Conservation (phyloP, 2,888 invertebrate genomes). For the Ophion ventricosus region DNA sequence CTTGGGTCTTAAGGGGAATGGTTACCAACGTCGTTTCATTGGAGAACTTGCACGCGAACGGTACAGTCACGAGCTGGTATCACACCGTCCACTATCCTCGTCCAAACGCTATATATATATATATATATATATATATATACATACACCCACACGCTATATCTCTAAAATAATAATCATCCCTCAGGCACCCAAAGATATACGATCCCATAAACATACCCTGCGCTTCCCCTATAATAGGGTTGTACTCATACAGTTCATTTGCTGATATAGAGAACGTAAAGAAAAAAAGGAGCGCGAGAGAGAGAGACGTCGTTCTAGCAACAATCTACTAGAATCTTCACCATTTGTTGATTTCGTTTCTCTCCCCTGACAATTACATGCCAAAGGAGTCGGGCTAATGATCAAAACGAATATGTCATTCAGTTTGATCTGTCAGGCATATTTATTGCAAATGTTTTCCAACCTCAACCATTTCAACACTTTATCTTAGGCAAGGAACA, state of each 20-base stretch:
- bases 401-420: not conserved
- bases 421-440: too few relatives aligned
- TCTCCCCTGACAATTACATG: not conserved
- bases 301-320: conserved; percentile 37
- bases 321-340: conserved; percentile 50
- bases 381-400: conserved; percentile 10
- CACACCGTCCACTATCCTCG: conserved; percentile 45
- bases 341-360: conserved; percentile 21
- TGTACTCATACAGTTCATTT: conserved; percentile 63
- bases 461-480: too few relatives aligned
- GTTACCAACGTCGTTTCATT: conserved; percentile 33
- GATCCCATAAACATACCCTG: conserved; percentile 76
- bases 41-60: conserved; percentile 68
- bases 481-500: too few relatives aligned
- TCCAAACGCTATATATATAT: conserved; percentile 8
- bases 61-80: conserved; percentile 4
- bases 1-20: conserved; percentile 51
- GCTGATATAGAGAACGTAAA: conserved; percentile 37
- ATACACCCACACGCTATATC: conserved; percentile 57
- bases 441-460: too few relatives aligned
- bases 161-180: conserved; percentile 74
- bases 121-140: conserved; percentile 43
- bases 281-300: not conserved
- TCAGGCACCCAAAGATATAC: conserved; percentile 72
- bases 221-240: conserved; percentile 70